phyloP scores from a whole-genome alignment of 2,888 invertebrate species.

The Ornithoptera priamus region DNA sequence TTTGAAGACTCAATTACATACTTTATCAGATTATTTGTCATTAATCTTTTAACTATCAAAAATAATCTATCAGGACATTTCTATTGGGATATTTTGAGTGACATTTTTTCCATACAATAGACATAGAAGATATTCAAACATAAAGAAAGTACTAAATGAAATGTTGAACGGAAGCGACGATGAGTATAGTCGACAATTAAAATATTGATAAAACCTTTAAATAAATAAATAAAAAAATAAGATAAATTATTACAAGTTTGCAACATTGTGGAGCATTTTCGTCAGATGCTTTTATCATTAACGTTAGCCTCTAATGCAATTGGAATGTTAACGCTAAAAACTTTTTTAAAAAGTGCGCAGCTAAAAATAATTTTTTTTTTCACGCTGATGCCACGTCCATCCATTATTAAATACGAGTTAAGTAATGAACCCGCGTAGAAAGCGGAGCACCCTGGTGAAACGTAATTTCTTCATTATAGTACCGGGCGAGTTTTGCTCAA shows the following conservation, averaged over 20 bases:
- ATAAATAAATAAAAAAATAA: no score
- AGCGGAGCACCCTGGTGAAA: constrained; percentile 39
- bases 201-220: no score
- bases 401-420: constrained; percentile 39
- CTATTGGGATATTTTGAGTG: background rate
- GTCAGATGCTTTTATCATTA: constrained; percentile 20
- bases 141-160: background rate
- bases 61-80: background rate
- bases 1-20: no score
- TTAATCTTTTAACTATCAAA: background rate
- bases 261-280: background rate
- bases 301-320: constrained; percentile 15
- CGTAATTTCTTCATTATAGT: constrained; percentile 47
- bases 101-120: background rate
- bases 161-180: background rate
- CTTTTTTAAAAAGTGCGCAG: constrained; percentile 20
- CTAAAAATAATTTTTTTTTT: constrained; percentile 28
- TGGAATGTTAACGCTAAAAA: constrained; percentile 14
- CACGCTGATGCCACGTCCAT: constrained; percentile 32
- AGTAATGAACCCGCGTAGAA: constrained; percentile 44
- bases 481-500: constrained; percentile 46
- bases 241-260: background rate
- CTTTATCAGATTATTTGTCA: background rate
- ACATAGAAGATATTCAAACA: background rate
- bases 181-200: background rate